Evolutionary conservation across 2,113 vertebrate genomes (phyloP).

Genomic region (Steatornis caripensis): DNA sequence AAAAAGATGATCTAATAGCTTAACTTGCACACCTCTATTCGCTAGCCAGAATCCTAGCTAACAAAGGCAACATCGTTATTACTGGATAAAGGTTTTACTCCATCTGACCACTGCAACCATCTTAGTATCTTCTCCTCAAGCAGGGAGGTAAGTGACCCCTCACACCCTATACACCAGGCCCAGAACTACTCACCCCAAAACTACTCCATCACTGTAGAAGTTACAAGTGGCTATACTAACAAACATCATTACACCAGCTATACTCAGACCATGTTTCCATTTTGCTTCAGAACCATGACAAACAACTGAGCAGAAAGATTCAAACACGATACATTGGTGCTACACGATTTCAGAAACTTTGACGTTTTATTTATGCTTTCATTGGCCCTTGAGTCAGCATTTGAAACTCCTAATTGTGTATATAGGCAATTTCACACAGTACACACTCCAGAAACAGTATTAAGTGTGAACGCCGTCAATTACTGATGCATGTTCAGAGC

Average conservation of each 20-base stretch:
- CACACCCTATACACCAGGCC: rapidly evolving
- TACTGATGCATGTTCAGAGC: neutral
- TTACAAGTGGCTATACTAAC: rapidly evolving
- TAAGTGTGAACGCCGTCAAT: neutral
- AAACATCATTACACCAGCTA: neutral
- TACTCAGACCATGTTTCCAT: neutral
- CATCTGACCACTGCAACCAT: neutral
- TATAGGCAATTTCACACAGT: neutral
- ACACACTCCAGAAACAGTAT: neutral
- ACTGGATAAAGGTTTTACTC: neutral
- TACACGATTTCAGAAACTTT: neutral
- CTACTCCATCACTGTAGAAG: neutral
- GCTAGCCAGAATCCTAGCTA: neutral
- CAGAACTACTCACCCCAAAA: neutral
- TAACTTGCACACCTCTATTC: neutral
- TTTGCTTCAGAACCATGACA: neutral
- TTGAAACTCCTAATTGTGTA: neutral
- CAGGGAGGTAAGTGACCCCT: neutral
- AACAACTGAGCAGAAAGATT: neutral
- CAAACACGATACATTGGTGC: neutral
- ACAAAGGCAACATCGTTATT: neutral
- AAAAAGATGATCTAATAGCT: neutral
- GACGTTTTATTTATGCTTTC: neutral
- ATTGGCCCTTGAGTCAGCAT: neutral
- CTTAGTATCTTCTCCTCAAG: neutral